phyloP scores from a whole-genome alignment of 1,140 invertebrate genomes.

The Pogonomyrmex barbatus region DNA sequence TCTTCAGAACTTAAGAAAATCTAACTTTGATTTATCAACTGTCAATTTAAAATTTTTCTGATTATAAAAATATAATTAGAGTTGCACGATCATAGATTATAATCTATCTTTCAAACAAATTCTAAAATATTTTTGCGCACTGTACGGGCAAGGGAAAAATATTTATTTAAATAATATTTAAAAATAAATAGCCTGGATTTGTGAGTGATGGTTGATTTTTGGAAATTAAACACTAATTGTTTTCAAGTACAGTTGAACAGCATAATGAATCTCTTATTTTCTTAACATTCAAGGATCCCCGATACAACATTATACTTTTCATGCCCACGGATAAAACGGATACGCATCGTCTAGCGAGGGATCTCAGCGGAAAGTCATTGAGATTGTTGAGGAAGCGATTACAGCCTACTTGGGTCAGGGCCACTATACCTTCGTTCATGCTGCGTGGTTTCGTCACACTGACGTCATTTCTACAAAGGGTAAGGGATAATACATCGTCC shows the following conservation, averaged over 20 bases:
- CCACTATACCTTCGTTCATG: conserved; percentile 92
- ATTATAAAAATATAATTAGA: not conserved
- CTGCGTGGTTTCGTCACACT: conserved; percentile 91
- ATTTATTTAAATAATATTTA: not conserved
- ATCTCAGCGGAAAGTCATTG: conserved; percentile 85
- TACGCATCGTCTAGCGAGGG: conserved; percentile 81
- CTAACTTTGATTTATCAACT: not conserved
- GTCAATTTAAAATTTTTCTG: not conserved
- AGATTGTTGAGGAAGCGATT: conserved; percentile 89
- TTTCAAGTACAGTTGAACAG: not conserved
- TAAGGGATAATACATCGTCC: conserved; percentile 81
- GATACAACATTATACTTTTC: conserved; percentile 86
- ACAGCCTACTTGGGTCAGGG: conserved; percentile 89
- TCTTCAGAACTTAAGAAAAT: not conserved
- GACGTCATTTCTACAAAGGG: conserved; percentile 92
- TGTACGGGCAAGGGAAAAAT: not conserved
- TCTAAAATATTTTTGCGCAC: not conserved
- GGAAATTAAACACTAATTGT: not conserved
- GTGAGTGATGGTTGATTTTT: not conserved
- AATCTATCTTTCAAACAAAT: not conserved
- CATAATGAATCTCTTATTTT: not conserved
- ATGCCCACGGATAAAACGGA: conserved; percentile 84
- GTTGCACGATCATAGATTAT: not conserved
- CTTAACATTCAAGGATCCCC: conserved; percentile 83
- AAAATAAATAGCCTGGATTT: not conserved